Evolutionary conservation across 2,113 vertebrate genomes (phyloP), one percentile per base, ranked within the genome.

Genomic region (Neodon shergylaensis): DNA sequence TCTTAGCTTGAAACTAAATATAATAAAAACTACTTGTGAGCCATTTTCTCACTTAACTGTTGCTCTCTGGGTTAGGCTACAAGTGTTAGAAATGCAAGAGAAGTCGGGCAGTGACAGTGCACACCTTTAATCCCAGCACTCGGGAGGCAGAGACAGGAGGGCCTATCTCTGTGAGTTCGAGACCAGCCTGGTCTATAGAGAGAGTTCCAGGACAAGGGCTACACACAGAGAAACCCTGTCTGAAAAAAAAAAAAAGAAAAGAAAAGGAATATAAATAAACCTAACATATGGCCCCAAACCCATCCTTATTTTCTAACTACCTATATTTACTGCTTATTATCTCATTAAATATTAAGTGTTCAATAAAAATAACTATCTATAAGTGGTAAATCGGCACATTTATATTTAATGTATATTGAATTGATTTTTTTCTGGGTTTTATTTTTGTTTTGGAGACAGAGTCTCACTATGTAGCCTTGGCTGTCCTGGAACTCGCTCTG

Each of bases 1-100:
- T 90, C 74, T 78, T n/a, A 83, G 68, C 85, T 94, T 88, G 63
- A 93, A 95, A 82, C 86, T 86, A 95, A 95, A 88, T 58, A 24
- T 14, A 49, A 68, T 5, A 87, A 68, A 68, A 82, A n/a, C 79
- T 83, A 28, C 58, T 10, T 39, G 54, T 39, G 81, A 83, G n/a
- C 81, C 7, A 0, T 83, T 39, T 83, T 83, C 58, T 63, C 58
- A 83, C 63, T 63, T 42, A 61, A 61, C n/a, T 33, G 54, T 16
- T 61, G 39, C 17, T 83, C n/a, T 83, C 39, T 42, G 81, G 24
- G 61, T 42, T 82, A 1, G 3, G n/a, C 12, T 10, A 42, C 14
- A 63, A 24, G n/a, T 28, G 13, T 63, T 83, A n/a, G 52, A 82
- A 39, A 82, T 22, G 13, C n/a, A 42, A 42, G n/a, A 63, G 81